phyloP scores from a whole-genome alignment of 2,797 vertebrate genomes.

The Cyclopterus lumpus region DNA sequence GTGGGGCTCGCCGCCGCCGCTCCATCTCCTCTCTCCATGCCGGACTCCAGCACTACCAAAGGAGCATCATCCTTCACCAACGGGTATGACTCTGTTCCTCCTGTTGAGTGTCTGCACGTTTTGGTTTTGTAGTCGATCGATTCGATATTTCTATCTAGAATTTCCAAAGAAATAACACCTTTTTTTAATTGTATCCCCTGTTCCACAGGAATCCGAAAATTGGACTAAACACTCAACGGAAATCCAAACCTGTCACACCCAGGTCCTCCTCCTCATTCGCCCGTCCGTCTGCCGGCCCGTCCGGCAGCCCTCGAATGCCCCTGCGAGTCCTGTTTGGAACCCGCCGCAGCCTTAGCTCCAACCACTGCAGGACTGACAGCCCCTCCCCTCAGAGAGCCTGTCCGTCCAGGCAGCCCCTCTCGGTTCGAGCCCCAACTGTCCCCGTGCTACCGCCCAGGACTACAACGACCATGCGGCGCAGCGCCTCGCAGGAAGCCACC shows the following conservation, averaged over 20 bases:
- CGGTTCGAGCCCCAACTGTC: constrained; percentile 75
- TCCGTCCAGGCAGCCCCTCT: constrained; percentile 77
- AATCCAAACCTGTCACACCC: constrained; percentile 72
- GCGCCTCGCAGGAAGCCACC: constrained; percentile 72
- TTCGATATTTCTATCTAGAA: background rate
- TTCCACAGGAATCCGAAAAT: constrained; percentile 84
- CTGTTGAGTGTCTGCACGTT: background rate
- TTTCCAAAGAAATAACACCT: background rate
- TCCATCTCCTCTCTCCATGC: constrained; percentile 54
- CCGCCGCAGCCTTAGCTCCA: constrained; percentile 87
- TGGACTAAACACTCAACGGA: constrained; percentile 65
- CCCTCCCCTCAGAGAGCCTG: constrained; percentile 90
- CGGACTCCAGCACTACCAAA: constrained; percentile 54
- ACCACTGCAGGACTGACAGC: constrained; percentile 89
- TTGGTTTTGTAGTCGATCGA: background rate
- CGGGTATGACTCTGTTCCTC: constrained; percentile 80
- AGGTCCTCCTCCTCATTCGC: constrained; percentile 72
- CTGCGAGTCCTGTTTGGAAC: constrained; percentile 79
- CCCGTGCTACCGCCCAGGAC: constrained; percentile 75
- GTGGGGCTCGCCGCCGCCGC: constrained; percentile 26
- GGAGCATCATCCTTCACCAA: constrained; percentile 57
- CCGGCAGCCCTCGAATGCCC: constrained; percentile 81
- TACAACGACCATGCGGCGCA: constrained; percentile 69
- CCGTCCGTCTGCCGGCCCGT: constrained; percentile 61
- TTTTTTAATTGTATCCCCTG: constrained; percentile 19